phyloP scores from a whole-genome alignment of 2,888 invertebrate genomes.

The Caenorhabditis imperialis region DNA sequence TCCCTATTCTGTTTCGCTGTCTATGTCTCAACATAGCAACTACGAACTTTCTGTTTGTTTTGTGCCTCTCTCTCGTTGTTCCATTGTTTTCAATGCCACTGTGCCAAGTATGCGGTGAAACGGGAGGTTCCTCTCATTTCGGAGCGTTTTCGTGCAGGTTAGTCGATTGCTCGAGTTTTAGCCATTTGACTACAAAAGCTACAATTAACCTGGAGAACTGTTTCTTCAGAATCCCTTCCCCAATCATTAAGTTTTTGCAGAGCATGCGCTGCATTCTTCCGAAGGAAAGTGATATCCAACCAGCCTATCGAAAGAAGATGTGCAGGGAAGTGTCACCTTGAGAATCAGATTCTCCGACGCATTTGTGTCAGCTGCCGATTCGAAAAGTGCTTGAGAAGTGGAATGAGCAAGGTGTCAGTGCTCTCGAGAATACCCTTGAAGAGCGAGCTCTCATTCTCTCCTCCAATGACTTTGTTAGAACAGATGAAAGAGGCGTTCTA shows the following conservation, averaged over 20 bases:
- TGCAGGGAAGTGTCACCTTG: conserved; percentile 15
- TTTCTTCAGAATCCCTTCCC: background rate
- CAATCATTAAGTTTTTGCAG: conserved; percentile 22
- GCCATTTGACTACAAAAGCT: background rate
- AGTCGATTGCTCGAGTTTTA: background rate
- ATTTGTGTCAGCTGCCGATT: conserved; percentile 35
- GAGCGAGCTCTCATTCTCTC: background rate
- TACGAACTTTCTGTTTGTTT: too few species aligned
- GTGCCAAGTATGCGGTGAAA: conserved; percentile 25
- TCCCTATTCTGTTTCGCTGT: too few species aligned
- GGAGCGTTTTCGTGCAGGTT: conserved; percentile 35
- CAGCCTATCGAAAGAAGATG: conserved; percentile 14
- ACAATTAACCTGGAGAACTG: background rate
- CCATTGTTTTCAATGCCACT: too few species aligned
- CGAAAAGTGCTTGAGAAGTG: conserved; percentile 25
- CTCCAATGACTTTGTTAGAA: background rate
- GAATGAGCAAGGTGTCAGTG: conserved; percentile 34
- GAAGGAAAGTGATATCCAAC: conserved; percentile 20
- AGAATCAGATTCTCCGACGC: conserved; percentile 15
- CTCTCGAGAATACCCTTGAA: conserved; percentile 8
- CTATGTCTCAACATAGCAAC: too few species aligned
- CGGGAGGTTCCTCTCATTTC: conserved; percentile 28
- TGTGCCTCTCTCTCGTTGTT: too few species aligned
- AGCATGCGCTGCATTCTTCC: conserved; percentile 47
- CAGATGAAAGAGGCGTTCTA: too few species aligned